These are phyloP conservation scores for Sphaeridia pumilis DNA, from an alignment of 2,888 invertebrate genomes.

Conservation along the genomic window DNA sequence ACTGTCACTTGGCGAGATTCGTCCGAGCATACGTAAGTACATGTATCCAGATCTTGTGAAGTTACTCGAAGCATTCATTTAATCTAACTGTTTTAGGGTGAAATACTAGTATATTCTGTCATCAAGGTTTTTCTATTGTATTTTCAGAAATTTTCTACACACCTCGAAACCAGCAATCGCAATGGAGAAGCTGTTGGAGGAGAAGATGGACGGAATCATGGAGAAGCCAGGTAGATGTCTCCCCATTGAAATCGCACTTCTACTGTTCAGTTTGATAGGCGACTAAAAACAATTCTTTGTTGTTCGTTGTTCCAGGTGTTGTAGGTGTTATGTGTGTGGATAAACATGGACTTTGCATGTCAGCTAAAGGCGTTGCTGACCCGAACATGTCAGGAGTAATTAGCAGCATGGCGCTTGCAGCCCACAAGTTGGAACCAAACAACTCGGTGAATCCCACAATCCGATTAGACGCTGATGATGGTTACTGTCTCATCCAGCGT, in stretches of 20 bases:
- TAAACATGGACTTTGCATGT: conserved; percentile 27
- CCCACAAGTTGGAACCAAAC: conserved; percentile 34
- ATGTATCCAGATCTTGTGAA: too few species aligned
- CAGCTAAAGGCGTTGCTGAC: conserved; percentile 29
- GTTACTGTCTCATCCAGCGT: conserved; percentile 36
- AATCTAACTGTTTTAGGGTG: too few species aligned
- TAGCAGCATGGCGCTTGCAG: conserved; percentile 33
- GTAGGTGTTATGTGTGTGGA: conserved; percentile 33
- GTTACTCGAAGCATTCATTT: too few species aligned
- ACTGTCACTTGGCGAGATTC: too few species aligned
- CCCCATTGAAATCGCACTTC: too few species aligned
- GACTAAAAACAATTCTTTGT: not conserved
- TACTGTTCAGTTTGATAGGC: too few species aligned
- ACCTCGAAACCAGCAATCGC: too few species aligned
- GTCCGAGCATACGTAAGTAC: too few species aligned
- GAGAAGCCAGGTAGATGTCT: conserved; percentile 15
- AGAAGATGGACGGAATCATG: conserved; percentile 22
- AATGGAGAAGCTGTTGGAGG: conserved; percentile 28
- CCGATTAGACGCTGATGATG: conserved; percentile 34
- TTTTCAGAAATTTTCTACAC: too few species aligned
- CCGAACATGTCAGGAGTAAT: conserved; percentile 31
- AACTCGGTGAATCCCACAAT: conserved; percentile 29
- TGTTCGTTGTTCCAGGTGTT: conserved; percentile 25
- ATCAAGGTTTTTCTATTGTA: too few species aligned
- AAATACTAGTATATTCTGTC: too few species aligned